Percentiles rank a stretch among this genome's conserved stretches.
Evolutionary conservation across 2,888 invertebrate species (phyloP).

Genomic region (Ophion ellenae): DNA sequence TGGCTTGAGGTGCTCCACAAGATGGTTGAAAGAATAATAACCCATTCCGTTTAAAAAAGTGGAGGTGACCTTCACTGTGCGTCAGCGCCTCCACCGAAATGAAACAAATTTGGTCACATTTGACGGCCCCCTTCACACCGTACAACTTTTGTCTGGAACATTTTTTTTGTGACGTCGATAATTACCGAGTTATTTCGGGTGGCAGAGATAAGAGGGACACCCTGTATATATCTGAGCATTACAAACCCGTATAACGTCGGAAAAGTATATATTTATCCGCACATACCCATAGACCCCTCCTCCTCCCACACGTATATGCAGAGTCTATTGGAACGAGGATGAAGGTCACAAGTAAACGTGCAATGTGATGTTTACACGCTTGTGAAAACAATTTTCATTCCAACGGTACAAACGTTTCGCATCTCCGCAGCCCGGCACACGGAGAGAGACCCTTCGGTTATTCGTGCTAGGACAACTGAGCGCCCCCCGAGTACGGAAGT

Average conservation of each 20-base stretch:
- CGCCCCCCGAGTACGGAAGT: slow-evolving; percentile 47
- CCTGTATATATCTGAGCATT: too few species aligned
- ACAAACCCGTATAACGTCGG: neutral
- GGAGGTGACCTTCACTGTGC: too few species aligned
- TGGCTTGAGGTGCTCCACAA: too few species aligned
- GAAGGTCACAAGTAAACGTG: slow-evolving; percentile 30
- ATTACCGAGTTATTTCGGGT: too few species aligned
- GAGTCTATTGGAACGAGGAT: slow-evolving; percentile 24
- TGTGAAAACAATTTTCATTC: slow-evolving; percentile 26
- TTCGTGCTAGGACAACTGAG: slow-evolving; percentile 39
- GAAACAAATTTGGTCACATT: too few species aligned
- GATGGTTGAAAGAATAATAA: too few species aligned
- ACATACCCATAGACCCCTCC: neutral
- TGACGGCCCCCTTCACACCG: too few species aligned
- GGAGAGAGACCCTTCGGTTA: neutral
- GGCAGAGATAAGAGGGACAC: too few species aligned
- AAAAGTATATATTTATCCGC: neutral
- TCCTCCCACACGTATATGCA: neutral
- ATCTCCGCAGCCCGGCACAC: slow-evolving; percentile 16
- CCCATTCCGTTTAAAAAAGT: too few species aligned
- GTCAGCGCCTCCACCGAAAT: too few species aligned
- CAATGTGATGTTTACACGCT: slow-evolving; percentile 3
- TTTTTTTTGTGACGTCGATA: too few species aligned
- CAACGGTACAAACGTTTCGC: slow-evolving; percentile 34
- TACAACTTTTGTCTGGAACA: too few species aligned